A percentile compares a stretch with the other conserved stretches of the same genome.
phyloP scores from a whole-genome alignment of 2,113 vertebrate species.

The Eira barbara region DNA sequence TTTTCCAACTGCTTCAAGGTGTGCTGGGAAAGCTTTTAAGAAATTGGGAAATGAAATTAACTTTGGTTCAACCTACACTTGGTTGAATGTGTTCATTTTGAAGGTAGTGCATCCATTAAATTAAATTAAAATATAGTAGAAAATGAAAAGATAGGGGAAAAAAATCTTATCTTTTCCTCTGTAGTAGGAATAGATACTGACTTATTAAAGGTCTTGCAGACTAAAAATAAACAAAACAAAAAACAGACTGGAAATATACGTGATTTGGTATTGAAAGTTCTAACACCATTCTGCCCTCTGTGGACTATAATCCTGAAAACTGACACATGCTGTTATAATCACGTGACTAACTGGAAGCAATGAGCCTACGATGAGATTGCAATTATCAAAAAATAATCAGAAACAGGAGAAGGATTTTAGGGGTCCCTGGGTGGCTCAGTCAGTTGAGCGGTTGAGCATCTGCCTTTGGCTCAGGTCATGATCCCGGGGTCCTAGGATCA shows the following conservation, averaged over 20 bases:
- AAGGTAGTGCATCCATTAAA: neutral
- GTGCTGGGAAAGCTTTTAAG: neutral
- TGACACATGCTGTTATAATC: neutral
- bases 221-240: neutral
- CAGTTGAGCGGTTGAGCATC: no score
- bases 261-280: neutral
- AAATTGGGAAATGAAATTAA: constrained; percentile 23
- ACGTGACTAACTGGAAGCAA: neutral
- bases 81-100: constrained; percentile 10
- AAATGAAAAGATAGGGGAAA: neutral
- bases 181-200: neutral
- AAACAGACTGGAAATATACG: neutral
- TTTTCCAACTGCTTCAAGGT: neutral
- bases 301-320: neutral
- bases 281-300: neutral
- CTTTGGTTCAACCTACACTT: constrained; percentile 1
- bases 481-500: no score
- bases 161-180: neutral
- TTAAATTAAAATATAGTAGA: constrained; percentile 16
- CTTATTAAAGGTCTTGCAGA: neutral
- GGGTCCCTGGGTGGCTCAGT: no score
- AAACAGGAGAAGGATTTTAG: neutral
- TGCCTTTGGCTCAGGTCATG: no score
- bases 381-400: neutral
- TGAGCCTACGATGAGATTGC: neutral